Conservation (phyloP, 2,888 invertebrate genomes). For the Hirtodrosophila cameraria region DNA sequence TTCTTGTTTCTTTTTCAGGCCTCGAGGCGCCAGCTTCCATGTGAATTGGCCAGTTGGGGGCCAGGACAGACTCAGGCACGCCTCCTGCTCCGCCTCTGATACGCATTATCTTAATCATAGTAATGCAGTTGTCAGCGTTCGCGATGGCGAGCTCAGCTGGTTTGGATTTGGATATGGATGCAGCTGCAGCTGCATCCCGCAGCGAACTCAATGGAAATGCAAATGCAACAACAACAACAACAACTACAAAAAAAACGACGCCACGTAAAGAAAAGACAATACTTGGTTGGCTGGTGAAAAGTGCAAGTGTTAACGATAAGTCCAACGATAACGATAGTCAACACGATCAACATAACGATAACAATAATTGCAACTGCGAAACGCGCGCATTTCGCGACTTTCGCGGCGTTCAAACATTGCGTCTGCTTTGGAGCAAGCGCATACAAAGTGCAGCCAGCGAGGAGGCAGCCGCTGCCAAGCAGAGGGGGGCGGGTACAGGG, state of each 20-base stretch:
- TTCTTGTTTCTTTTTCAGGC: slow-evolving; percentile 47
- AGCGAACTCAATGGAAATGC: slow-evolving; percentile 57
- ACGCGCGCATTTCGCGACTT: slow-evolving; percentile 76
- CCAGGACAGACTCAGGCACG: slow-evolving; percentile 26
- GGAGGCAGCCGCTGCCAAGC: slow-evolving; percentile 35
- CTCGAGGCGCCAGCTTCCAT: slow-evolving; percentile 46
- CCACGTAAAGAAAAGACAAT: slow-evolving; percentile 80
- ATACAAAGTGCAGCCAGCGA: slow-evolving; percentile 65
- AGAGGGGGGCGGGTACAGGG: no score
- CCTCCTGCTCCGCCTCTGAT: background rate
- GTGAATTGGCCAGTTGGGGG: slow-evolving; percentile 60
- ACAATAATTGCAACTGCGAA: slow-evolving; percentile 54
- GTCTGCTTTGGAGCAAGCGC: slow-evolving; percentile 83
- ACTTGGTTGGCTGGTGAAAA: slow-evolving; percentile 80
- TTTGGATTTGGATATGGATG: slow-evolving; percentile 30
- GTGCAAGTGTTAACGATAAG: slow-evolving; percentile 54
- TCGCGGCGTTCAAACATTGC: slow-evolving; percentile 82
- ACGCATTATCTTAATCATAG: slow-evolving; percentile 19
- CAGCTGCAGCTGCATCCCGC: slow-evolving; percentile 17
- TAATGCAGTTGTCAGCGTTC: slow-evolving; percentile 36
- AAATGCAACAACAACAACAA: slow-evolving; percentile 12
- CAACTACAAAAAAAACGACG: slow-evolving; percentile 22
- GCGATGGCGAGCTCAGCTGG: slow-evolving; percentile 39
- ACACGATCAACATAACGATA: slow-evolving; percentile 7
- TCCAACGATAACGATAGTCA: slow-evolving; percentile 35